Evolutionary conservation across 2,113 vertebrate genomes (phyloP).

Genomic region (Proterorhinus semilunaris): DNA sequence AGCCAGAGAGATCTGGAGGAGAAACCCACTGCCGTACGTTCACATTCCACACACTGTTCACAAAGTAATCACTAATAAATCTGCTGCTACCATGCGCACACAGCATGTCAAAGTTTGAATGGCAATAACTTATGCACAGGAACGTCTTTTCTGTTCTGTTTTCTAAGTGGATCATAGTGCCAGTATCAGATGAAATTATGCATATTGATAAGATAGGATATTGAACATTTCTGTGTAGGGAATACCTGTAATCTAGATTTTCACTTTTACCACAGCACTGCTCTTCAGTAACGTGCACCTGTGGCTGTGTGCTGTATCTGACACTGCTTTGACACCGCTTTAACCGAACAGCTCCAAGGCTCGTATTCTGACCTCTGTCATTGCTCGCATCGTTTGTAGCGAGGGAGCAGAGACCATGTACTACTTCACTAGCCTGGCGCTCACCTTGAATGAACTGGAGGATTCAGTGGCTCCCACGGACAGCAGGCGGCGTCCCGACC

Average conservation of each 20-base stretch:
- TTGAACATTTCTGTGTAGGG: no score
- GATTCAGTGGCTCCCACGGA: constrained; percentile 86
- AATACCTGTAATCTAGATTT: not conserved
- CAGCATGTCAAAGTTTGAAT: not conserved
- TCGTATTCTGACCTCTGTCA: not conserved
- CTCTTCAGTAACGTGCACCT: not conserved
- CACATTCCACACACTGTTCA: not conserved
- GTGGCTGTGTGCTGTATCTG: not conserved
- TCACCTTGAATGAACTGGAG: constrained; percentile 89
- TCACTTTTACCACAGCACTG: not conserved
- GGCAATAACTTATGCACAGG: not conserved
- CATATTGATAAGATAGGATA: no score
- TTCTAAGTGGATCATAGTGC: no score
- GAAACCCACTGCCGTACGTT: constrained; percentile 90
- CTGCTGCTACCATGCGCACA: not conserved
- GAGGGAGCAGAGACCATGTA: constrained; percentile 96
- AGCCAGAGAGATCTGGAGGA: constrained; percentile 89
- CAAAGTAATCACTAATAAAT: not conserved
- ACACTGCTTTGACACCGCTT: not conserved
- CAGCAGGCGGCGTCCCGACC: constrained; percentile 89
- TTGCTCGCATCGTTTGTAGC: constrained; percentile 48
- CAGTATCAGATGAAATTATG: no score
- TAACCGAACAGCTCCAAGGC: not conserved
- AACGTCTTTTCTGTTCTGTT: no score
- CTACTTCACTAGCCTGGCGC: constrained; percentile 90